phyloP scores from a whole-genome alignment of 1,140 invertebrate species.

The Paraescarpia echinospica region DNA sequence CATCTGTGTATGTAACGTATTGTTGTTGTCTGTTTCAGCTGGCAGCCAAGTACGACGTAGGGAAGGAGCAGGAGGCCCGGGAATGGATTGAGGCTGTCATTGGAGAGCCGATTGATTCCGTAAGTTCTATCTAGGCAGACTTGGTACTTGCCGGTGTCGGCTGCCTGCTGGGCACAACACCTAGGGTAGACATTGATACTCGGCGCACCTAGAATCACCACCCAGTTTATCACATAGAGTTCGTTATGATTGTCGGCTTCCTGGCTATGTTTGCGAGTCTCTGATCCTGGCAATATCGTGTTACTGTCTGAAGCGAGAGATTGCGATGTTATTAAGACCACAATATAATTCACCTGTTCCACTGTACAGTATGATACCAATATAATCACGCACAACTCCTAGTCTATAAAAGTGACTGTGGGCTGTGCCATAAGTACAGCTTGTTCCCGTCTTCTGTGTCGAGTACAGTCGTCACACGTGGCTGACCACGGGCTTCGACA shows the following conservation, averaged over 20 bases:
- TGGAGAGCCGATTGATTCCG: constrained; percentile 8
- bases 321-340: no score
- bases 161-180: no score
- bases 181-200: no score
- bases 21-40: constrained; percentile 35
- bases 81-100: constrained; percentile 43
- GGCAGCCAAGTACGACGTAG: constrained; percentile 39
- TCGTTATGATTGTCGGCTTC: no score
- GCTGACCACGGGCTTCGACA: not conserved
- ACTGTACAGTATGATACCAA: not conserved
- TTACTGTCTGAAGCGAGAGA: no score
- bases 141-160: no score
- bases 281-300: no score
- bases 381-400: not conserved
- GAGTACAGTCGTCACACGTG: not conserved
- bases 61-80: constrained; percentile 40
- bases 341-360: no score
- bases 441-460: not conserved
- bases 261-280: no score
- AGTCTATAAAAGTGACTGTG: not conserved
- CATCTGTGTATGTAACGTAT: not conserved
- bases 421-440: not conserved
- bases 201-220: no score
- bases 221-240: no score
- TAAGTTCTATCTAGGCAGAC: not conserved